Percentiles rank a stretch among this genome's conserved stretches.
Conservation (phyloP, 2,797 vertebrate genomes). For the Mus minutoides region DNA sequence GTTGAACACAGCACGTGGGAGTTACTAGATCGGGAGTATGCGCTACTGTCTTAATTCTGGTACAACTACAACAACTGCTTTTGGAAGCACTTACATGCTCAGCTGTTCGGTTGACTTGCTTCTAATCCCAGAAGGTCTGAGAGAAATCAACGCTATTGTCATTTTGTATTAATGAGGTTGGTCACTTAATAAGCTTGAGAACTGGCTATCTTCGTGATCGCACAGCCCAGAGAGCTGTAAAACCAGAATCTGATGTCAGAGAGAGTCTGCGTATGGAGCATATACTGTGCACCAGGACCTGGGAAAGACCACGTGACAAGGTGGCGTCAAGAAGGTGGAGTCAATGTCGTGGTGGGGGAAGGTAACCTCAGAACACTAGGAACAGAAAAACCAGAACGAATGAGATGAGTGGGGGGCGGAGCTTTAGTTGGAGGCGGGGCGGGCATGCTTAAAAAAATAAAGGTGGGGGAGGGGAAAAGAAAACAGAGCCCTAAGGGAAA, state of each 20-base stretch:
- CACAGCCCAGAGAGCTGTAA: background rate
- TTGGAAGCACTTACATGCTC: background rate
- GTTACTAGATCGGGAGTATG: too few relatives aligned
- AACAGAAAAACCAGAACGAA: background rate
- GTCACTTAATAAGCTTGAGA: background rate
- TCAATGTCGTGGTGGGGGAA: background rate
- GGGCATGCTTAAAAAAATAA: too few relatives aligned
- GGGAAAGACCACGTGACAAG: background rate
- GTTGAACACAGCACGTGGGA: background rate
- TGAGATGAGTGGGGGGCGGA: background rate
- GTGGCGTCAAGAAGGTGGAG: background rate
- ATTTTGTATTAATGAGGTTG: background rate
- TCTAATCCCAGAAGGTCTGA: background rate
- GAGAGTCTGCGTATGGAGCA: background rate
- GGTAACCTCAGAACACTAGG: background rate
- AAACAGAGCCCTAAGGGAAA: background rate
- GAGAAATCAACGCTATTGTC: background rate
- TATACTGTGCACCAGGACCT: too few relatives aligned
- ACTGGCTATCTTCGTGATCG: background rate
- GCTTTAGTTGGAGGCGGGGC: background rate
- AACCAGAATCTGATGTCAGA: background rate
- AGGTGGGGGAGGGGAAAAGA: too few relatives aligned
- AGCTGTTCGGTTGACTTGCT: background rate
- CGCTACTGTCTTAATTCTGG: background rate
- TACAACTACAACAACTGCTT: background rate